Base-by-base conservation (phyloP, 2,113 vertebrate genomes). In the Pelmatolapia mariae region DNA sequence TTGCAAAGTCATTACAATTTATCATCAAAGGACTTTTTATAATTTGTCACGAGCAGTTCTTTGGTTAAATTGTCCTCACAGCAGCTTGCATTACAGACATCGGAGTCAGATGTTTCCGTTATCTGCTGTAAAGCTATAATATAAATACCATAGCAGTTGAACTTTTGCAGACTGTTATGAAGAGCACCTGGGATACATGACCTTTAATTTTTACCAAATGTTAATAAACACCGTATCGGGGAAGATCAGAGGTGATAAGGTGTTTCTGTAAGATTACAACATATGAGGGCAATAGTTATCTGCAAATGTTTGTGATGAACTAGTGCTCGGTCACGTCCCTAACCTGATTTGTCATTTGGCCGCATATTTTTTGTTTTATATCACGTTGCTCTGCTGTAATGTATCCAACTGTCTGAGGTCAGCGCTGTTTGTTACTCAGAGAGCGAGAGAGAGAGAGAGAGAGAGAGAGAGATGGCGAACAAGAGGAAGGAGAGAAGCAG, bases 401-500 rank as follows among this genome's bases (percentile, higher is more conserved):
- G 80, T n/a, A 78, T 91, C 92, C 94, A 93, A 91, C 78, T 40
- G 84, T 91, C 87, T 93, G 93, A 94, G 93, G 92, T 94, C 93
- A 95, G 92, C 82, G 84, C 86, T 89, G 88, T 93, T 94, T 92
- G 90, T 93, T 90, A 45, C 86, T 91, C 83, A 71, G 80, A 84
- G 52, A 87, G 40, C 66, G 59, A 36, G 33, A 80, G 76, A 89
- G 85, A 85, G 89, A 88, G 90, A 89, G 84, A 91, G 87, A 91
- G 47, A 8, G 63, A 89, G 40, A 83, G 68, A 24, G 45, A 76
- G 78, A 89, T 80, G 45, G 82, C 53, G 82, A 87, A 85, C 57
- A 66, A 83, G 88, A 90, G 92, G 87, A 86, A 90, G 91, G 90
- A 92, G 85, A 91, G 88, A 91, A 96, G 91, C 95, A 96, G 95